These are phyloP conservation scores for Gymnothorax reevesii DNA, from an alignment of 2,797 vertebrate genomes.

Conservation along the genomic window DNA sequence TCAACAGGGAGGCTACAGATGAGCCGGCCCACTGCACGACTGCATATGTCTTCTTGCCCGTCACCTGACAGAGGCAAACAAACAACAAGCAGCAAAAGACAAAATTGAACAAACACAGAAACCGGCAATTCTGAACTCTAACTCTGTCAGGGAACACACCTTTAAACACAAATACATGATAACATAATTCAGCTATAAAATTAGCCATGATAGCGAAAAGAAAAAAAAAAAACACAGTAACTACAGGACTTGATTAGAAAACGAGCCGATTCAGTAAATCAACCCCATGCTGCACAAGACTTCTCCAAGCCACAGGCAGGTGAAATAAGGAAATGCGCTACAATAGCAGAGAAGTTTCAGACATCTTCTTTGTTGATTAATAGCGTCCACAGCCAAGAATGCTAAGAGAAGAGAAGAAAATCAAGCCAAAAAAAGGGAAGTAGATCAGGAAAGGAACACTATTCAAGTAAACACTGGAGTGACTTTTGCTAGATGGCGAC, in stretches of 20 bases:
- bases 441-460: too few species aligned
- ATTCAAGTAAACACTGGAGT: too few species aligned
- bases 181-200: neutral
- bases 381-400: too few species aligned
- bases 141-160: neutral
- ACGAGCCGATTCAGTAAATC: neutral
- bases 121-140: neutral
- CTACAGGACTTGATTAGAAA: neutral
- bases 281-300: neutral
- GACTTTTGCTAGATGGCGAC: too few species aligned
- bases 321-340: too few species aligned
- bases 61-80: slow-evolving; percentile 60
- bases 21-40: slow-evolving; percentile 60
- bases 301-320: too few species aligned
- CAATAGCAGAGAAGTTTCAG: too few species aligned
- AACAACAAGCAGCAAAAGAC: neutral
- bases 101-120: neutral
- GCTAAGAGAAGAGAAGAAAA: too few species aligned
- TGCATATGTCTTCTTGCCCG: slow-evolving; percentile 66
- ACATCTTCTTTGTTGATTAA: too few species aligned
- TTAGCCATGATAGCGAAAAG: neutral
- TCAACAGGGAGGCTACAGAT: slow-evolving; percentile 64
- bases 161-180: neutral
- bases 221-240: neutral
- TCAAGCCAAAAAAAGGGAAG: too few species aligned